Percentiles rank a stretch among this genome's conserved stretches.
These are phyloP conservation scores for Salvator merianae DNA, from an alignment of 2,113 vertebrate species.

Conservation along the genomic window DNA sequence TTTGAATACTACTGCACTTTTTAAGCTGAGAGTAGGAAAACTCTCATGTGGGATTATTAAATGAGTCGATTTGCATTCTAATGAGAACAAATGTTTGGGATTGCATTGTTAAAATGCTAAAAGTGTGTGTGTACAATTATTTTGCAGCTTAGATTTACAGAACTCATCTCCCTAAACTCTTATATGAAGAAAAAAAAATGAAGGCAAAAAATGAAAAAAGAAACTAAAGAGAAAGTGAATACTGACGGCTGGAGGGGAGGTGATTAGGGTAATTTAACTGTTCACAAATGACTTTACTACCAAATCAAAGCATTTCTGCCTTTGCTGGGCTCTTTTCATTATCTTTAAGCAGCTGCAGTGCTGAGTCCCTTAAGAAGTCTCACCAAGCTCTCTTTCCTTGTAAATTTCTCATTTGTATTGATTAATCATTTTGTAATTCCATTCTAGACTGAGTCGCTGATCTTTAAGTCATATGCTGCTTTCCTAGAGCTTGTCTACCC, in stretches of 20 bases:
- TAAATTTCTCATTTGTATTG: slow-evolving; percentile 85
- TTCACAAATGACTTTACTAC: slow-evolving; percentile 81
- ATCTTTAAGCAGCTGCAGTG: slow-evolving; percentile 73
- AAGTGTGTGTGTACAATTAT: slow-evolving; percentile 87
- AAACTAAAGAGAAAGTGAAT: slow-evolving; percentile 80
- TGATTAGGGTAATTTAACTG: slow-evolving; percentile 86
- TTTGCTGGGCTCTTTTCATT: slow-evolving; percentile 78
- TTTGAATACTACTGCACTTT: slow-evolving; percentile 83
- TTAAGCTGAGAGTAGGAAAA: slow-evolving; percentile 81
- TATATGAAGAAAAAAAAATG: slow-evolving; percentile 63
- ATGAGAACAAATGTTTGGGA: slow-evolving; percentile 90
- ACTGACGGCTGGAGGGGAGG: slow-evolving; percentile 81
- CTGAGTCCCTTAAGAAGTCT: slow-evolving; percentile 76
- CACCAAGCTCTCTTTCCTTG: slow-evolving; percentile 78
- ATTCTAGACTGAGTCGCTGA: slow-evolving; percentile 83
- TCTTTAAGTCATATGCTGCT: slow-evolving; percentile 81
- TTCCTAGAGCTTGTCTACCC: slow-evolving; percentile 85
- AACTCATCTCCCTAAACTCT: slow-evolving; percentile 84
- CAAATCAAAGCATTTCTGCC: slow-evolving; percentile 79
- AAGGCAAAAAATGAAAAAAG: slow-evolving; percentile 7
- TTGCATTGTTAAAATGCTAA: slow-evolving; percentile 95
- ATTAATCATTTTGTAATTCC: slow-evolving; percentile 90
- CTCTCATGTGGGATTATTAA: slow-evolving; percentile 89
- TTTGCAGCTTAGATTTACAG: slow-evolving; percentile 84
- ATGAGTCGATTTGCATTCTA: slow-evolving; percentile 89